Conservation (phyloP, 2,797 vertebrate species). For the Crypturellus tataupa region DNA sequence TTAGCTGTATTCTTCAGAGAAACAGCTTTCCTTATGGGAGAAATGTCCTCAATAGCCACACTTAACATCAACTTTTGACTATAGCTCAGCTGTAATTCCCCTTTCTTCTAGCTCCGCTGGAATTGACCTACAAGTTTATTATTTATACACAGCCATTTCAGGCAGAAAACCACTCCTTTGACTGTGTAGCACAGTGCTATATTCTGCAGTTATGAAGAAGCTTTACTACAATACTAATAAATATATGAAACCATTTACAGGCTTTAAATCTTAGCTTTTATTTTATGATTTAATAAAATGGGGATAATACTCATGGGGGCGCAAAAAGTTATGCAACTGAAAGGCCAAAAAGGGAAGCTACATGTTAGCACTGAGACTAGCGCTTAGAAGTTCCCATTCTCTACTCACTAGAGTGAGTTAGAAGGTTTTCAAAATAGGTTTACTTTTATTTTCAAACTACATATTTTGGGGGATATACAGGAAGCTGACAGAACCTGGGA, state of each 20-base stretch:
- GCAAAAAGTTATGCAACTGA: neutral
- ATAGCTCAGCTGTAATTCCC: neutral
- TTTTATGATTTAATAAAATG: neutral
- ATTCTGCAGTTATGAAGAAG: neutral
- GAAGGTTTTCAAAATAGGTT: neutral
- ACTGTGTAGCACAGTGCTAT: fast-evolving
- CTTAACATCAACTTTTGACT: neutral
- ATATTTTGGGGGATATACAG: neutral
- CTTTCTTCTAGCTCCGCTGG: neutral
- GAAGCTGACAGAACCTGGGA: neutral
- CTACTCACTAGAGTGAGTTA: neutral
- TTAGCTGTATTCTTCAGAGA: neutral
- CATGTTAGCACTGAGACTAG: neutral
- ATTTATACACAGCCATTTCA: neutral
- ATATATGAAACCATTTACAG: fast-evolving
- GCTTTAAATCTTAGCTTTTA: neutral
- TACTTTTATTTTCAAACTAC: neutral
- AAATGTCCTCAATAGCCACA: fast-evolving
- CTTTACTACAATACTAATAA: neutral
- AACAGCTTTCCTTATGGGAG: neutral
- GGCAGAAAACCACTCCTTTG: neutral
- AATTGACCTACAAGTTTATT: neutral
- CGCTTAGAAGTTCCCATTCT: neutral
- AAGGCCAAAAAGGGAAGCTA: constrained; percentile 37
- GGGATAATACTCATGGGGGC: neutral